Base-by-base conservation (phyloP, 2,797 vertebrate genomes). In the Gymnodraco acuticeps region DNA sequence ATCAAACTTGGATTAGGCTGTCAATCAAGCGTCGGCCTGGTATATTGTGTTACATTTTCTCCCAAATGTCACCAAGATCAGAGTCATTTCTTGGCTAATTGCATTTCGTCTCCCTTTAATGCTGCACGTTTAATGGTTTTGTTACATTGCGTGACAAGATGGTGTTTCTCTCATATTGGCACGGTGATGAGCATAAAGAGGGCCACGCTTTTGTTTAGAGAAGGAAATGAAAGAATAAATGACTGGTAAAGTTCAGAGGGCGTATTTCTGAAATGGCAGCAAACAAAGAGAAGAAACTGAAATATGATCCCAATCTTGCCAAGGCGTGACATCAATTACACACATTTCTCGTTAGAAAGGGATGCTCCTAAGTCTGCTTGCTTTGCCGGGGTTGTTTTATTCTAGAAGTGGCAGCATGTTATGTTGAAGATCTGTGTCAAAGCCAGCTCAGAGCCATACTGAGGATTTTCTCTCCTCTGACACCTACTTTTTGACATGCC, bases 11-110 rank as follows among this genome's bases (percentile, higher is more conserved):
- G 98, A 99, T 99, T 99, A 99, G 96, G 90, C 98, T 99, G 98
- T 99, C 98, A 99, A 96, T 99, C 98, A 98, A 95, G 77, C 85
- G 87, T 91, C 92, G 91, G 93, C 94, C 84, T 93, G 93, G 91
- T 95, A 97, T 97, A 98, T 97, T 97, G 96, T 97, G 97, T 97
- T 97, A 97, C 96, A 96, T 95, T 98, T 98, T 97, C 97, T 96
- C 95, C 96, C 96, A 99, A 99, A 99, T 99, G 98, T 99, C 98
- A 99, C 96, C 93, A 94, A 99, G 98, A 99, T 99, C 98, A 97
- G 97, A 99, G 97, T 99, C 96, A 99, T 99, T 99, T 99, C 97
- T 97, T 96, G 95, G 97, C 97, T 99, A 99, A 99, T 99, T 99
- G 97, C 97, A 95, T 99, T 97, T 97, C 93, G 96, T 98, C 97